Conservation (phyloP, 1,140 invertebrate genomes). For the Leptinotarsa lineolata region DNA sequence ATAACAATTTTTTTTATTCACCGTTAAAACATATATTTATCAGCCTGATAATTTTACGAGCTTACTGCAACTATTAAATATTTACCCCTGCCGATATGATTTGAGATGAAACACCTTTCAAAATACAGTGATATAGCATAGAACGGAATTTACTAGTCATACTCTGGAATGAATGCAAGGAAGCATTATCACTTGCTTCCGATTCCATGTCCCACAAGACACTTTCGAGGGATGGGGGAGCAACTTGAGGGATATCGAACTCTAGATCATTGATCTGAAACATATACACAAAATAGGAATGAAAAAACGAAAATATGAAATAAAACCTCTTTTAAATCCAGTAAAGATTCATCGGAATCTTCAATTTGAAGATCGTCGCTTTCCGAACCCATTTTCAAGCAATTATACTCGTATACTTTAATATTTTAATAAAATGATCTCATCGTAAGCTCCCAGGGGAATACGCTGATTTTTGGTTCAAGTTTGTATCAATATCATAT, state of each 20-base stretch:
- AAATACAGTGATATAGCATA: constrained; percentile 77
- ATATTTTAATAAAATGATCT: too few species aligned
- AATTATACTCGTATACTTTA: too few species aligned
- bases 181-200: constrained; percentile 62
- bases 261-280: constrained; percentile 77
- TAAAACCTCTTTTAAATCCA: constrained; percentile 52
- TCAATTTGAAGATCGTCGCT: constrained; percentile 49
- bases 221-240: constrained; percentile 82
- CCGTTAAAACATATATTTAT: too few species aligned
- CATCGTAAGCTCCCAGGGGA: too few species aligned
- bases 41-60: too few species aligned
- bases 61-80: constrained; percentile 28
- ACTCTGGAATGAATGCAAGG: constrained; percentile 60
- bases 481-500: too few species aligned
- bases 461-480: too few species aligned
- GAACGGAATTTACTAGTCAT: constrained; percentile 62
- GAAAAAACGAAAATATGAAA: not conserved
- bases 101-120: constrained; percentile 86
- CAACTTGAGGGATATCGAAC: constrained; percentile 79
- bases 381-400: constrained; percentile 50
- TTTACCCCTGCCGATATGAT: constrained; percentile 78
- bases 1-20: too few species aligned
- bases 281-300: not conserved
- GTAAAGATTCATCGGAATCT: constrained; percentile 52
- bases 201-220: constrained; percentile 79